A percentile compares a stretch with the other conserved stretches of the same genome.
Conservation (phyloP, 2,113 vertebrate species). For the Rhea americana region DNA sequence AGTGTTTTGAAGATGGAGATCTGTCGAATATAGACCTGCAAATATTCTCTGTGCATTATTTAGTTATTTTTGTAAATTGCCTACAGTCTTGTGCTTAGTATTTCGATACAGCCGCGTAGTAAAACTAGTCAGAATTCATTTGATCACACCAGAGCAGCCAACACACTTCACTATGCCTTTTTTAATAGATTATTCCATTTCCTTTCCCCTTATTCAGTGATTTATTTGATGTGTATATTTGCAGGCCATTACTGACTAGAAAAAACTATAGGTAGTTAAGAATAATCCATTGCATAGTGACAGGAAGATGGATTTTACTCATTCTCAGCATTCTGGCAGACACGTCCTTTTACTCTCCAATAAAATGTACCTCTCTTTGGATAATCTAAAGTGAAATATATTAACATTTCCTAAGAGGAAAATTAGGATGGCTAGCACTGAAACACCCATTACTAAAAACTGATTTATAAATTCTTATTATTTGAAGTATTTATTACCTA, state of each 20-base stretch:
- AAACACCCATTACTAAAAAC: not conserved
- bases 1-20: not conserved
- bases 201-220: slow-evolving; percentile 1
- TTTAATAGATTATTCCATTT: slow-evolving; percentile 24
- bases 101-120: not conserved
- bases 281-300: not conserved
- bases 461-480: not conserved
- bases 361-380: not conserved
- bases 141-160: not conserved
- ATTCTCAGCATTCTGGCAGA: not conserved
- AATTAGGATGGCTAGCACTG: not conserved
- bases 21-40: not conserved
- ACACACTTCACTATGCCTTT: not conserved
- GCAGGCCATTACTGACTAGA: not conserved
- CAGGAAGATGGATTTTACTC: slow-evolving; percentile 40
- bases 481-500: not conserved
- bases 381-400: not conserved
- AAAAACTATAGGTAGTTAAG: slow-evolving; percentile 19
- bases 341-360: not conserved
- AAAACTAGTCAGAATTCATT: slow-evolving; percentile 4
- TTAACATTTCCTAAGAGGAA: not conserved
- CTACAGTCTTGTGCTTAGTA: not conserved
- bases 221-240: slow-evolving; percentile 22
- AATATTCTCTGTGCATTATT: not conserved
- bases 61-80: not conserved